Evolutionary conservation across 1,140 invertebrate species (phyloP).

Genomic region (Hycleus cichorii): DNA sequence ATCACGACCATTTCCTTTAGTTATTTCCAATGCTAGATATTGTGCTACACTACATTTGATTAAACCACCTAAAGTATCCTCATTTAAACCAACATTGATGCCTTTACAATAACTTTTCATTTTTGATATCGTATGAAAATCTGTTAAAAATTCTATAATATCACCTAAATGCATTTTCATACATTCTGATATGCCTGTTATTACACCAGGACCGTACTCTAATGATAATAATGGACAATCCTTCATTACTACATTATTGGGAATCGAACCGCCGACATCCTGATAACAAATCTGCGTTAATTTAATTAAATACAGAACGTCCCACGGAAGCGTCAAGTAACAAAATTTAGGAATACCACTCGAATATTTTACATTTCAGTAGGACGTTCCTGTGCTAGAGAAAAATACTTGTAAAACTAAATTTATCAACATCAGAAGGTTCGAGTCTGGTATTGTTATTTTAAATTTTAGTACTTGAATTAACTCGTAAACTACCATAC

Average conservation of each 20-base stretch:
- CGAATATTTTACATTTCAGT: background rate
- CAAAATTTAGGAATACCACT: too few relatives aligned
- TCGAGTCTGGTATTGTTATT: constrained; percentile 85
- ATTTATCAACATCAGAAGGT: constrained; percentile 86
- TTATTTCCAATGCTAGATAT: constrained; percentile 89
- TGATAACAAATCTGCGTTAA: constrained; percentile 35
- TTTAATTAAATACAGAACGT: too few relatives aligned
- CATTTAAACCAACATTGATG: constrained; percentile 71
- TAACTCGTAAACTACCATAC: constrained; percentile 87
- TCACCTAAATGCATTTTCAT: constrained; percentile 89
- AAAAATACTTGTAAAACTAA: constrained; percentile 69
- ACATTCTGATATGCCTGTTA: constrained; percentile 86
- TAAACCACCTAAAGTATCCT: constrained; percentile 91
- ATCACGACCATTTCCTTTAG: constrained; percentile 76
- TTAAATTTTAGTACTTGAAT: constrained; percentile 95
- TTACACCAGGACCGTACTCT: constrained; percentile 52
- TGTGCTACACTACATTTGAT: constrained; percentile 94
- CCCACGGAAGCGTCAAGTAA: too few relatives aligned
- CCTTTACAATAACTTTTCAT: constrained; percentile 88
- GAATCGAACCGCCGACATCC: constrained; percentile 58
- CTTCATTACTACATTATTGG: constrained; percentile 37
- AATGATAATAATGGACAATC: constrained; percentile 32
- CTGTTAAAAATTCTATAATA: constrained; percentile 90
- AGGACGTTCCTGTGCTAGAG: too few relatives aligned
- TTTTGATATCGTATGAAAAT: constrained; percentile 94